These are phyloP conservation scores for Bostrychus sinensis DNA, from an alignment of 2,113 vertebrate genomes.

Conservation along the genomic window DNA sequence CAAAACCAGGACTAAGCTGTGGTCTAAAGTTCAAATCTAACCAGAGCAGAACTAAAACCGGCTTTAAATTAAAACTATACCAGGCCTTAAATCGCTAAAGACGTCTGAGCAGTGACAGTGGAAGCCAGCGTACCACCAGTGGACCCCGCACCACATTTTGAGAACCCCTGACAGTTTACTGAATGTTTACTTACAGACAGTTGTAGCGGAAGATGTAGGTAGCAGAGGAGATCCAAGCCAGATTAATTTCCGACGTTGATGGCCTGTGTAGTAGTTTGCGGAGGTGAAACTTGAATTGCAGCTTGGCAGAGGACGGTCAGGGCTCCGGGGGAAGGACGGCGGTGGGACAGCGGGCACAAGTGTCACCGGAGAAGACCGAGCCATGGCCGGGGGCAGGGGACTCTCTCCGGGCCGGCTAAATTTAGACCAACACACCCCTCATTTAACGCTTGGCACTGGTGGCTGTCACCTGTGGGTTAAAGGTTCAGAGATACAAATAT, in stretches of 20 bases:
- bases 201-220: not conserved
- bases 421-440: conserved; percentile 49
- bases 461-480: conserved; percentile 28
- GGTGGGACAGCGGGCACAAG: conserved; percentile 34
- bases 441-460: conserved; percentile 6
- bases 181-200: conserved; percentile 50
- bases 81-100: no score
- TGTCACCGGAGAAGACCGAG: conserved; percentile 58
- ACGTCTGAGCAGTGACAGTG: no score
- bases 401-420: conserved; percentile 50
- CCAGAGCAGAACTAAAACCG: no score
- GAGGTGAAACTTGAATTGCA: conserved; percentile 37
- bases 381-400: conserved; percentile 29
- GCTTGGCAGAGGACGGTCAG: conserved; percentile 33
- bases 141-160: not conserved
- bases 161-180: not conserved
- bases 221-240: conserved; percentile 5
- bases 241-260: conserved; percentile 7
- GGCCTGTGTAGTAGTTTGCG: conserved; percentile 14
- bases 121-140: not conserved
- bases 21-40: no score
- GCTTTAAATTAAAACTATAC: no score
- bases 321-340: conserved; percentile 36
- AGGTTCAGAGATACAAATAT: conserved; percentile 2
- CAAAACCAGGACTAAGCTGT: no score